phyloP scores from a whole-genome alignment of 1,140 invertebrate species.

The Agrypnia vestita region DNA sequence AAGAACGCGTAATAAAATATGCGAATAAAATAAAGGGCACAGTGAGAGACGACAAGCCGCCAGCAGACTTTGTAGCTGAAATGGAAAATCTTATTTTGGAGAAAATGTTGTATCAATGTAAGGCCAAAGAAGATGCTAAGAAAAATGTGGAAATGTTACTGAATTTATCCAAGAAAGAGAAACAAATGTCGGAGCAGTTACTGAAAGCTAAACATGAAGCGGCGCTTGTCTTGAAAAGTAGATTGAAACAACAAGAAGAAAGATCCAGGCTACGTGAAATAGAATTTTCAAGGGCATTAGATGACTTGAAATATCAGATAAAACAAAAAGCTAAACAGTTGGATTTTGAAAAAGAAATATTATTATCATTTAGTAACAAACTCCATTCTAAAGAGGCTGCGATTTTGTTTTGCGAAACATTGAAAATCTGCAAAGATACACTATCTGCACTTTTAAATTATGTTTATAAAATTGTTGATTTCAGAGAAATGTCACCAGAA shows the following conservation, averaged over 20 bases:
- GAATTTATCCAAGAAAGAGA: constrained; percentile 77
- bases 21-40: constrained; percentile 64
- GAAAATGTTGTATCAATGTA: constrained; percentile 66
- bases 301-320: constrained; percentile 69
- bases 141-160: constrained; percentile 73
- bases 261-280: constrained; percentile 69
- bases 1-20: constrained; percentile 66
- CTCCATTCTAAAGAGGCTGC: constrained; percentile 70
- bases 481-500: constrained; percentile 66
- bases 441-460: constrained; percentile 73
- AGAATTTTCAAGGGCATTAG: constrained; percentile 68
- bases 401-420: constrained; percentile 67
- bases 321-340: constrained; percentile 68
- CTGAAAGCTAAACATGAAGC: constrained; percentile 74
- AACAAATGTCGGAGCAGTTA: constrained; percentile 76
- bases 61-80: constrained; percentile 68
- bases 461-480: constrained; percentile 71
- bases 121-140: constrained; percentile 72
- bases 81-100: constrained; percentile 65
- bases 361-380: constrained; percentile 71
- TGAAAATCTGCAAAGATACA: constrained; percentile 71
- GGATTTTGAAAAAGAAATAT: constrained; percentile 72
- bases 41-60: constrained; percentile 60
- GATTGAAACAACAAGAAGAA: constrained; percentile 69
- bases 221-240: constrained; percentile 71